Evolutionary conservation across 2,888 invertebrate species (phyloP).

Genomic region (Conchocele bisecta): DNA sequence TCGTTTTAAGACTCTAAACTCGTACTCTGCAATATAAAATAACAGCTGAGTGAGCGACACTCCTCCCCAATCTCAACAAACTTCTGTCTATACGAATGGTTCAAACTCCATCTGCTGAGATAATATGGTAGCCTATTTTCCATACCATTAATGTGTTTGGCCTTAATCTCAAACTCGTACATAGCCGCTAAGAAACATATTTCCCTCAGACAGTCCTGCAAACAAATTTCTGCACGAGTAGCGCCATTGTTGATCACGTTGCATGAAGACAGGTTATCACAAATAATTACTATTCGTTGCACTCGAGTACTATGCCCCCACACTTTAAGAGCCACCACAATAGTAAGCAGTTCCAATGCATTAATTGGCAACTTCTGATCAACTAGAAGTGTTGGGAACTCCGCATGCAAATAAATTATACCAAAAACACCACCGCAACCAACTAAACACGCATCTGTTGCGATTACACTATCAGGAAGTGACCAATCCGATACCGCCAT

Average conservation of each 20-base stretch:
- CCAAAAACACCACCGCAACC: neutral
- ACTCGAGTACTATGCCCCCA: neutral
- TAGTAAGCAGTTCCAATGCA: neutral
- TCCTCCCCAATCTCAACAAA: too few species aligned
- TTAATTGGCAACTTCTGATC: neutral
- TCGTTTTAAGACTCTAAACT: too few species aligned
- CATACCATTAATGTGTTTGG: neutral
- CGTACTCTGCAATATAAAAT: too few species aligned
- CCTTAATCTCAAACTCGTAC: neutral
- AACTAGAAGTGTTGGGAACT: neutral
- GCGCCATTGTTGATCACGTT: neutral
- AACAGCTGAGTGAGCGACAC: too few species aligned
- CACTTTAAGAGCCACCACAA: neutral
- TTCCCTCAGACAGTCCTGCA: neutral
- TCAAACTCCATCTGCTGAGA: neutral
- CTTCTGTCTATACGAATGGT: too few species aligned
- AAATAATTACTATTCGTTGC: neutral
- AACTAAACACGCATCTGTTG: neutral
- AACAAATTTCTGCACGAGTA: neutral
- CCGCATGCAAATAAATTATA: neutral
- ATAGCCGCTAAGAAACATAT: neutral
- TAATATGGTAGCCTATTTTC: neutral
- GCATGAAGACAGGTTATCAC: neutral
- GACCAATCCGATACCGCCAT: conserved; percentile 4
- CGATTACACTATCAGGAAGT: neutral